Percentiles rank a stretch among this genome's conserved stretches.
phyloP scores from a whole-genome alignment of 2,888 invertebrate genomes.

The Lasioglossum figueresi region DNA sequence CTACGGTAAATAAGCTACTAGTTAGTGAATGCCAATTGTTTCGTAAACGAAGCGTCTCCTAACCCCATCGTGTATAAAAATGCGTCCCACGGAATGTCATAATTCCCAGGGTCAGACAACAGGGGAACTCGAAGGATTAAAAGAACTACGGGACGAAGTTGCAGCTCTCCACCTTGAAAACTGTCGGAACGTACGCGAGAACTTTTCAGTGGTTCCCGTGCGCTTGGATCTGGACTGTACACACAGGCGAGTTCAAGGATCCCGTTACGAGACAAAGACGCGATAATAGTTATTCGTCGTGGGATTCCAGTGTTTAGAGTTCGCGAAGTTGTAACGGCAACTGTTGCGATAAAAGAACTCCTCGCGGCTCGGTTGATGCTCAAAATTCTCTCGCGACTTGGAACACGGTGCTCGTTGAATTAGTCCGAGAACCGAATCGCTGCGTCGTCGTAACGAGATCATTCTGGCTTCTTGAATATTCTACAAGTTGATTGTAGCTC shows the following conservation, averaged over 20 bases:
- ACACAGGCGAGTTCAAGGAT: not conserved
- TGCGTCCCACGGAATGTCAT: not conserved
- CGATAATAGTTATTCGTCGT: not conserved
- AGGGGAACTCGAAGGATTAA: not conserved
- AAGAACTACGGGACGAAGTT: not conserved
- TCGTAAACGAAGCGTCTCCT: too few species aligned
- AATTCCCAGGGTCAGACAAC: not conserved
- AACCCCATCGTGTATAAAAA: not conserved
- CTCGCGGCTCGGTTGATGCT: not conserved
- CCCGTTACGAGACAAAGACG: not conserved
- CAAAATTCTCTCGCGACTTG: not conserved
- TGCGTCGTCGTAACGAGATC: not conserved
- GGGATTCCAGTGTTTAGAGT: not conserved
- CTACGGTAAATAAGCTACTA: too few species aligned
- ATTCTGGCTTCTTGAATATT: not conserved
- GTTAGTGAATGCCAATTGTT: too few species aligned
- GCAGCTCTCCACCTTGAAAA: not conserved
- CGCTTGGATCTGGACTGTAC: not conserved
- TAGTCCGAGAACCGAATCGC: not conserved
- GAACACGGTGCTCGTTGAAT: not conserved
- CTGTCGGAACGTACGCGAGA: not conserved
- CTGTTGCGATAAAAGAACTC: not conserved
- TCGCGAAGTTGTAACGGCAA: not conserved
- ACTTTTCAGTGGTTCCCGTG: not conserved
- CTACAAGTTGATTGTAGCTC: slow-evolving; percentile 2